A percentile compares a stretch with the other conserved stretches of the same genome.
These are phyloP conservation scores for Psittacula derbiana DNA, from an alignment of 2,797 vertebrate genomes.

Conservation along the genomic window DNA sequence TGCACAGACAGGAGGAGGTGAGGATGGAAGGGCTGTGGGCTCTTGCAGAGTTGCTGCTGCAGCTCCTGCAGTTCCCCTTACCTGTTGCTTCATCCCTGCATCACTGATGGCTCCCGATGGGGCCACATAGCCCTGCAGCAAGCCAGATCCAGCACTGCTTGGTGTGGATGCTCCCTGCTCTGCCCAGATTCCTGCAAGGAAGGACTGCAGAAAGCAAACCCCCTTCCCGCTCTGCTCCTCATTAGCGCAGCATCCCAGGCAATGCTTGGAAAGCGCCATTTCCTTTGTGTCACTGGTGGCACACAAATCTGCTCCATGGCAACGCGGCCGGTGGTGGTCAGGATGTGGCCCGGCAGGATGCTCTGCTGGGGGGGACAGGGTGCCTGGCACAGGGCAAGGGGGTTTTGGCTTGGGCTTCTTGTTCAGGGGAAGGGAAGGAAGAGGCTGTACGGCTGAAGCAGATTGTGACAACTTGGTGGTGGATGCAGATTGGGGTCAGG, in stretches of 20 bases:
- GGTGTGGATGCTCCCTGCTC: neutral
- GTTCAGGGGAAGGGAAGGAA: neutral
- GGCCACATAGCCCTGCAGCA: accelerated
- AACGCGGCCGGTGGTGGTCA: neutral
- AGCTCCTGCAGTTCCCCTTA: neutral
- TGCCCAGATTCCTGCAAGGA: neutral
- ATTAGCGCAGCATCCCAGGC: conserved; percentile 38
- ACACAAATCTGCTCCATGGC: conserved; percentile 65
- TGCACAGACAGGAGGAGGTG: neutral
- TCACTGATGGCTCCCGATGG: accelerated
- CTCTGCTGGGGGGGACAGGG: neutral
- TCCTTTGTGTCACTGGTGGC: conserved; percentile 35
- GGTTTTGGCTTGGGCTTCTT: accelerated
- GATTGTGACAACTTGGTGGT: accelerated
- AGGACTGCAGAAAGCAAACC: neutral
- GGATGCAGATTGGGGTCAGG: accelerated
- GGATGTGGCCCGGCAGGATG: neutral
- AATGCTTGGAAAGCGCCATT: neutral
- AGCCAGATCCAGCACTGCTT: accelerated
- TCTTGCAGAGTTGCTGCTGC: neutral
- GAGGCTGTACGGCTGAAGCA: no score
- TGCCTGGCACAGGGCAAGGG: neutral
- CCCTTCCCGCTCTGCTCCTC: neutral
- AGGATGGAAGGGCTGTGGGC: neutral
- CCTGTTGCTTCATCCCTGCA: neutral